phyloP scores from a whole-genome alignment of 2,888 invertebrate species.

The Drosophila tanythrix region DNA sequence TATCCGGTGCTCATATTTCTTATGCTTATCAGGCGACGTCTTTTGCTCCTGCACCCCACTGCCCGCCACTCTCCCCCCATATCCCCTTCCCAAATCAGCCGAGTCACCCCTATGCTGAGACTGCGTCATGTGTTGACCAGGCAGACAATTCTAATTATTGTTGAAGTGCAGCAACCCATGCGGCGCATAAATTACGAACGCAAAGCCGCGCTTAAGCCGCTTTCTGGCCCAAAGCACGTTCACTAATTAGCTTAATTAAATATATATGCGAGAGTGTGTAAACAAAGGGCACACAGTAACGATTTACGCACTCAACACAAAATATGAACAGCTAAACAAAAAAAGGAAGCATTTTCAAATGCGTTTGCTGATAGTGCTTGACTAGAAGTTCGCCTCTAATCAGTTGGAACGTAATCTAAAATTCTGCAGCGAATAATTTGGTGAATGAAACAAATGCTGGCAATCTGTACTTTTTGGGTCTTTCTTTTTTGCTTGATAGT shows the following conservation, averaged over 20 bases:
- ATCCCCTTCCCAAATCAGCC: not conserved
- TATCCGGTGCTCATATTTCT: conserved; percentile 85
- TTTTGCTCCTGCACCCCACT: conserved; percentile 2
- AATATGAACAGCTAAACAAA: conserved; percentile 3
- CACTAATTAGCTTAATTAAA: conserved; percentile 83
- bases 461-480: not conserved
- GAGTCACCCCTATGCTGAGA: conserved; percentile 13
- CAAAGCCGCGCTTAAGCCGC: conserved; percentile 67
- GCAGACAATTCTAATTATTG: conserved; percentile 69
- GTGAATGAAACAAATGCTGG: not conserved
- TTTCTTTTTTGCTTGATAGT: not conserved
- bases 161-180: conserved; percentile 76
- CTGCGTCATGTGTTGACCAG: conserved; percentile 70
- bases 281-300: conserved; percentile 56
- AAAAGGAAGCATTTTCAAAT: not conserved
- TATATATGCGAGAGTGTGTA: conserved; percentile 74
- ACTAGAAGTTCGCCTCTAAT: conserved; percentile 4
- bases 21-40: conserved; percentile 81
- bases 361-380: not conserved
- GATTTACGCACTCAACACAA: conserved; percentile 51
- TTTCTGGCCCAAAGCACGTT: conserved; percentile 70
- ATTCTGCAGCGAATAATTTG: not conserved
- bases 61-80: not conserved
- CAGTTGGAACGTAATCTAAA: not conserved
- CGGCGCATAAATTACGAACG: conserved; percentile 69